A percentile compares a stretch with the other conserved stretches of the same genome.
Evolutionary conservation across 2,888 invertebrate genomes (phyloP).

Genomic region (Mythimna vitellina): DNA sequence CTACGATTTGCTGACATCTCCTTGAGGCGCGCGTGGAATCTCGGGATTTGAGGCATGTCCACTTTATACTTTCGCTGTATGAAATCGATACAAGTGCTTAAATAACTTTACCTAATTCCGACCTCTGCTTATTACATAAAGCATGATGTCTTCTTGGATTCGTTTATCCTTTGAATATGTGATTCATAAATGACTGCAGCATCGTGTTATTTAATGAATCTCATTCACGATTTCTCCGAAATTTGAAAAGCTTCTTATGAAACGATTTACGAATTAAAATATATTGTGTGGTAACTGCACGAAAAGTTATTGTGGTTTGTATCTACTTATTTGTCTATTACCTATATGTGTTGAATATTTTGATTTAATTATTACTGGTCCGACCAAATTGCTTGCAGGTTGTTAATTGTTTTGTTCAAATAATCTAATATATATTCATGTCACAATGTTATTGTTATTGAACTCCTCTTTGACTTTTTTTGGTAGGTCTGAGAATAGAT

Average conservation of each 20-base stretch:
- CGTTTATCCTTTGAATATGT: slow-evolving; percentile 23
- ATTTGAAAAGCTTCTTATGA: slow-evolving; percentile 16
- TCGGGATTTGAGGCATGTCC: too few species aligned
- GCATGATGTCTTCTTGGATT: slow-evolving; percentile 22
- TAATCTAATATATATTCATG: too few species aligned
- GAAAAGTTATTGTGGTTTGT: slow-evolving; percentile 6
- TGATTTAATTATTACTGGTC: not conserved
- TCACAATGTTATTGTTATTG: too few species aligned
- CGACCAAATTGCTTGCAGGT: slow-evolving; percentile 17
- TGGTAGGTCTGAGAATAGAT: too few species aligned
- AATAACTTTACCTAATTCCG: too few species aligned
- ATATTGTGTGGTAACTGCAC: not conserved
- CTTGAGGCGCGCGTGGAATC: too few species aligned
- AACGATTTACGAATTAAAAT: slow-evolving; percentile 7
- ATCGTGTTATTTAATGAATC: slow-evolving; percentile 34
- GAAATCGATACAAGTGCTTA: too few species aligned
- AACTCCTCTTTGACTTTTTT: too few species aligned
- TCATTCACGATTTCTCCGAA: slow-evolving; percentile 38
- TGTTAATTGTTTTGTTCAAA: slow-evolving; percentile 15
- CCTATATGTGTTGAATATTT: not conserved
- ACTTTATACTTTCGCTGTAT: too few species aligned
- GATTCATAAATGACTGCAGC: slow-evolving; percentile 41
- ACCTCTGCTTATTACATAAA: not conserved
- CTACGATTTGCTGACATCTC: too few species aligned
- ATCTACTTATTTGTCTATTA: slow-evolving; percentile 12